Percentiles rank a stretch among this genome's conserved stretches.
These are phyloP conservation scores for Amphiprion clarkii DNA, from an alignment of 2,797 vertebrate species.

Conservation along the genomic window DNA sequence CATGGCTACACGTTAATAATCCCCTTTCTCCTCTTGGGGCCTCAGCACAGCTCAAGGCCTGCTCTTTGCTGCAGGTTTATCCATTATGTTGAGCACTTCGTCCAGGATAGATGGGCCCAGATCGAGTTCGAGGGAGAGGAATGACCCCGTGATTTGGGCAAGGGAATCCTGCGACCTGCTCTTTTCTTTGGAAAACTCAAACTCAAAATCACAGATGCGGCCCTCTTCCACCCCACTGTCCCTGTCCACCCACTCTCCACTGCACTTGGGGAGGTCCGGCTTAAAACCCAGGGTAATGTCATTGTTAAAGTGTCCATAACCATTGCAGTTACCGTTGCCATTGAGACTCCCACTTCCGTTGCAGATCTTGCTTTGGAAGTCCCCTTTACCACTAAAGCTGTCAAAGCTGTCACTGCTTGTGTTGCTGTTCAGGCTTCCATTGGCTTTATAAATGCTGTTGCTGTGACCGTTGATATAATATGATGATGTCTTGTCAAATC, in stretches of 20 bases:
- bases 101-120: constrained; percentile 98
- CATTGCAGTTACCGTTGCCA: constrained; percentile 55
- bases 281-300: constrained; percentile 81
- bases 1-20: constrained; percentile 62
- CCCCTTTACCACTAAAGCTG: constrained; percentile 68
- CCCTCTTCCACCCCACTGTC: constrained; percentile 92
- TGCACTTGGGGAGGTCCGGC: constrained; percentile 89
- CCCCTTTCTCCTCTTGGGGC: constrained; percentile 69
- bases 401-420: constrained; percentile 76
- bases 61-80: constrained; percentile 86
- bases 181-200: constrained; percentile 90
- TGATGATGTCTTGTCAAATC: constrained; percentile 81
- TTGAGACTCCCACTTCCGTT: constrained; percentile 46
- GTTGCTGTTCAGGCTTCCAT: constrained; percentile 78
- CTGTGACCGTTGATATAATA: constrained; percentile 85
- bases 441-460: constrained; percentile 77
- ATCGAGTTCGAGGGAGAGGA: constrained; percentile 96
- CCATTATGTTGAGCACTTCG: constrained; percentile 98
- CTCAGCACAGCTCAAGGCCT: constrained; percentile 76
- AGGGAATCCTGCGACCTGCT: constrained; percentile 91
- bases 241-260: constrained; percentile 90
- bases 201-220: constrained; percentile 84
- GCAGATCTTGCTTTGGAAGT: constrained; percentile 65
- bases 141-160: constrained; percentile 90
- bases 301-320: constrained; percentile 66